These are phyloP conservation scores for Epizoanthus illoricatus DNA, from an alignment of 92 coral and sea anemone genomes.

Conservation along the genomic window DNA sequence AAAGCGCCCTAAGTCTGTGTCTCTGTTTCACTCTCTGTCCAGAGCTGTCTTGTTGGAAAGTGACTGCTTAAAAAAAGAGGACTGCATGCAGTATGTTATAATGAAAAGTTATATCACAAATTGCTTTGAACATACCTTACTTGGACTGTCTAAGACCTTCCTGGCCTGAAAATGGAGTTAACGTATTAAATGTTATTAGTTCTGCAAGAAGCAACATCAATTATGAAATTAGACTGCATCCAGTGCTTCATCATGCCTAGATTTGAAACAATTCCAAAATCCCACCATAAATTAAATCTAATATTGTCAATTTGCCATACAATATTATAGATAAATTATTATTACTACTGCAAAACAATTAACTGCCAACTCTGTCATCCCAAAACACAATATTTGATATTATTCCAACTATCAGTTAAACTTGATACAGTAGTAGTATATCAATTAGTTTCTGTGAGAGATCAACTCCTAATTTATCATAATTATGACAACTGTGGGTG, in stretches of 20 bases:
- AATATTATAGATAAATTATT: too few relatives aligned
- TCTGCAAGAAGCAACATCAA: neutral
- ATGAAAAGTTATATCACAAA: neutral
- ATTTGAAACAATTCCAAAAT: neutral
- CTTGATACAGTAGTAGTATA: neutral
- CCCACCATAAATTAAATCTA: too few relatives aligned
- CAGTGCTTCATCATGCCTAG: neutral
- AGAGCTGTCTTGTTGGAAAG: too few relatives aligned
- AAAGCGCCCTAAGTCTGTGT: too few relatives aligned
- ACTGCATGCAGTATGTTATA: neutral
- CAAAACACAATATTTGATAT: too few relatives aligned
- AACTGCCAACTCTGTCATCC: too few relatives aligned
- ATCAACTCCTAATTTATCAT: neutral
- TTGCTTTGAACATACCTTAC: conserved; percentile 50
- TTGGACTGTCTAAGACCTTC: conserved; percentile 54
- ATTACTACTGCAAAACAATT: too few relatives aligned
- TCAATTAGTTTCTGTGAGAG: neutral
- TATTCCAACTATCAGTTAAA: too few relatives aligned
- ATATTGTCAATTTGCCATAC: too few relatives aligned
- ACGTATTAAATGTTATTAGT: neutral
- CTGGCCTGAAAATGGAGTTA: conserved; percentile 43
- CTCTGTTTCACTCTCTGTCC: too few relatives aligned
- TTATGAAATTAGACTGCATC: neutral
- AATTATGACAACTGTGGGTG: too few relatives aligned
- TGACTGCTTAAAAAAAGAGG: too few relatives aligned